Evolutionary conservation across 1,140 invertebrate species (phyloP).

Genomic region (Drosophila sproati): DNA sequence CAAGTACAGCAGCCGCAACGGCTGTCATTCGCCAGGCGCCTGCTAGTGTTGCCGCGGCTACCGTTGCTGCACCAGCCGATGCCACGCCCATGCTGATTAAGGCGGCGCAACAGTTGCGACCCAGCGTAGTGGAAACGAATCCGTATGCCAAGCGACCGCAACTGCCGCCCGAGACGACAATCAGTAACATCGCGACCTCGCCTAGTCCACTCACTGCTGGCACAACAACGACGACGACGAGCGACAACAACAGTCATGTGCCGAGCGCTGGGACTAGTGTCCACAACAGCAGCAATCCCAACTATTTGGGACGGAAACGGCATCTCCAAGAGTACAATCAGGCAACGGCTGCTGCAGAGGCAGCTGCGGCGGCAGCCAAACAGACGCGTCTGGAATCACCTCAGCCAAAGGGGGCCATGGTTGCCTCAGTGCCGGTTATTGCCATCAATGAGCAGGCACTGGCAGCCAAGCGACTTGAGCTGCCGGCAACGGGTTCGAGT

Average conservation of each 20-base stretch:
- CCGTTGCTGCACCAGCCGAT: neutral
- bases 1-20: neutral
- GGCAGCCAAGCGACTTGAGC: constrained; percentile 38
- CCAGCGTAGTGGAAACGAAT: constrained; percentile 48
- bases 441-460: constrained; percentile 65
- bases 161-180: constrained; percentile 57
- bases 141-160: constrained; percentile 35
- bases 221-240: constrained; percentile 10
- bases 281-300: constrained; percentile 70
- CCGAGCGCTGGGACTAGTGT: constrained; percentile 14
- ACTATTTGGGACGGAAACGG: constrained; percentile 72
- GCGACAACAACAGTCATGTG: neutral
- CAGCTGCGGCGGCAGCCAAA: constrained; percentile 39
- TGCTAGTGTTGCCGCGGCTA: neutral
- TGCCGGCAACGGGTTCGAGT: neutral
- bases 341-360: constrained; percentile 37
- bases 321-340: constrained; percentile 77
- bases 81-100: constrained; percentile 34
- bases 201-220: neutral
- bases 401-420: neutral
- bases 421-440: constrained; percentile 63
- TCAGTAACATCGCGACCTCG: constrained; percentile 13
- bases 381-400: constrained; percentile 49
- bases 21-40: constrained; percentile 5
- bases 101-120: constrained; percentile 38